Percentiles rank a stretch among this genome's conserved stretches.
Evolutionary conservation across 2,797 vertebrate genomes (phyloP).

Genomic region (Sebastes hubbsi): DNA sequence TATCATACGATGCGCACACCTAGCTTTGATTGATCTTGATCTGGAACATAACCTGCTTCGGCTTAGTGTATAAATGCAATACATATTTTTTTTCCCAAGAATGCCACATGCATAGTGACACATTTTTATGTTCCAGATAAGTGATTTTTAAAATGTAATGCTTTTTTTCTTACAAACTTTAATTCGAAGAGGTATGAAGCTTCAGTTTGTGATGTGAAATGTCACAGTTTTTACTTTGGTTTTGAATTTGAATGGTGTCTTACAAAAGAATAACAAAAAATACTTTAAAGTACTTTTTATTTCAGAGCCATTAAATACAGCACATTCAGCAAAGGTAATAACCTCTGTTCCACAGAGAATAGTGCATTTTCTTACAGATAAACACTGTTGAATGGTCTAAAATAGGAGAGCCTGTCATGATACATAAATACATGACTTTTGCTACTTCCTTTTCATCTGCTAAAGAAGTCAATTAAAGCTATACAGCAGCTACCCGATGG

Average conservation of each 20-base stretch:
- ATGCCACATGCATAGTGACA: too few relatives aligned
- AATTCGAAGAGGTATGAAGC: too few relatives aligned
- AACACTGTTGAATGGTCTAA: slow-evolving; percentile 30
- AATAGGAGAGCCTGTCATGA: slow-evolving; percentile 5
- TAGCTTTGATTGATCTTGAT: too few relatives aligned
- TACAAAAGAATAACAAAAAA: slow-evolving; percentile 1
- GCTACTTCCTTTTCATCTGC: not conserved
- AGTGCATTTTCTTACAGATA: slow-evolving; percentile 7
- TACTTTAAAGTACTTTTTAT: slow-evolving; percentile 55
- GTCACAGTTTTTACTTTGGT: not conserved
- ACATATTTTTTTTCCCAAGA: too few relatives aligned
- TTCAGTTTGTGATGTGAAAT: not conserved
- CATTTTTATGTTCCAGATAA: too few relatives aligned
- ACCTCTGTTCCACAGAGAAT: slow-evolving; percentile 32
- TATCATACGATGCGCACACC: too few relatives aligned
- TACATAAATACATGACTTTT: slow-evolving; percentile 20
- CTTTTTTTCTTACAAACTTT: too few relatives aligned
- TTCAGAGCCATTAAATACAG: slow-evolving; percentile 48
- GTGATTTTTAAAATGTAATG: too few relatives aligned
- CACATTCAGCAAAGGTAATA: slow-evolving; percentile 59
- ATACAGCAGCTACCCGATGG: not conserved
- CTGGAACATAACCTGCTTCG: too few relatives aligned
- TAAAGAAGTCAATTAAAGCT: not conserved
- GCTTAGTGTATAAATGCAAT: too few relatives aligned
- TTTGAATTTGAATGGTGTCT: not conserved